phyloP scores from a whole-genome alignment of 2,888 invertebrate genomes.

The Druceiella hillmani region DNA sequence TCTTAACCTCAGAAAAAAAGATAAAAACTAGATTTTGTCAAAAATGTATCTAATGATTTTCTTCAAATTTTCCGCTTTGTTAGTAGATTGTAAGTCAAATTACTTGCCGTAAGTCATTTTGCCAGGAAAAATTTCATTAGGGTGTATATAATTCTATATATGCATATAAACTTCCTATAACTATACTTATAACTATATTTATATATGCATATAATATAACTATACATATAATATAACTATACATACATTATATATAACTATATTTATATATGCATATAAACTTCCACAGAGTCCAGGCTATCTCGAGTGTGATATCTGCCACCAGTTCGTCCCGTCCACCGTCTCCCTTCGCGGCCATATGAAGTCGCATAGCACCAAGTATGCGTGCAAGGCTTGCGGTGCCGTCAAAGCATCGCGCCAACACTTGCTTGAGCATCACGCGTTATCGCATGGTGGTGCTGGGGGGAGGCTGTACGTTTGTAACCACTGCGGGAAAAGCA shows the following conservation, averaged over 20 bases:
- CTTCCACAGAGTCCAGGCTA: slow-evolving; percentile 8
- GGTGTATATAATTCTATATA: no score
- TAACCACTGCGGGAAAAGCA: slow-evolving; percentile 33
- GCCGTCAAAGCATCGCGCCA: slow-evolving; percentile 37
- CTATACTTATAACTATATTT: background rate
- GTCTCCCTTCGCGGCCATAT: slow-evolving; percentile 43
- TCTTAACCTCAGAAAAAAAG: no score
- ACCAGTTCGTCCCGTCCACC: slow-evolving; percentile 36
- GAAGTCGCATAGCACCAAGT: slow-evolving; percentile 45
- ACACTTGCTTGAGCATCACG: slow-evolving; percentile 41
- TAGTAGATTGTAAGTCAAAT: no score
- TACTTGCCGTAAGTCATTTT: no score
- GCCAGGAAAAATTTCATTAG: no score
- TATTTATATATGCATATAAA: no score
- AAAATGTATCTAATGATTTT: no score
- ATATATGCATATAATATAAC: no score
- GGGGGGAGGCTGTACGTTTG: slow-evolving; percentile 32
- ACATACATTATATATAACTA: background rate
- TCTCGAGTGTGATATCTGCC: slow-evolving; percentile 36
- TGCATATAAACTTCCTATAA: no score
- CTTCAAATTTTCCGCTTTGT: no score
- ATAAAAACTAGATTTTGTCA: no score
- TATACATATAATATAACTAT: background rate
- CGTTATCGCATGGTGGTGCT: slow-evolving; percentile 32
- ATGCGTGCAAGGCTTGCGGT: slow-evolving; percentile 41